Conservation (phyloP, 2,113 vertebrate species). For the Pluvianellus socialis region DNA sequence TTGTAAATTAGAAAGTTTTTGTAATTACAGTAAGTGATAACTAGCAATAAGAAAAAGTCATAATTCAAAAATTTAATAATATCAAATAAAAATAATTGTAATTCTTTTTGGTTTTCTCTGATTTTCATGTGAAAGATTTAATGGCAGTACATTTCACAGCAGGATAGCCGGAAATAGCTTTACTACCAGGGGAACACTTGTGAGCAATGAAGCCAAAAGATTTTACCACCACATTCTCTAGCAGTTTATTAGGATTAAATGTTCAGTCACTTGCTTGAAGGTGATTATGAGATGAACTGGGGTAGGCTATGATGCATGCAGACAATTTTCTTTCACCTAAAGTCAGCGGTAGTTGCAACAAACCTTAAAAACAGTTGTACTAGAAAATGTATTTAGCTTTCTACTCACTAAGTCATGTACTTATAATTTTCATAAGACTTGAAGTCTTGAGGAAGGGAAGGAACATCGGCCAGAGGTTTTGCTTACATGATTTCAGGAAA, state of each 20-base stretch:
- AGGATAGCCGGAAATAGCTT: neutral
- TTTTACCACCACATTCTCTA: neutral
- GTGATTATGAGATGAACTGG: neutral
- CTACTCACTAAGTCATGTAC: neutral
- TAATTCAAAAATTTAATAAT: neutral
- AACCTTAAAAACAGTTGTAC: neutral
- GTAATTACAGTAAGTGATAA: neutral
- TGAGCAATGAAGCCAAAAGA: slow-evolving; percentile 27
- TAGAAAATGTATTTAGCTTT: neutral
- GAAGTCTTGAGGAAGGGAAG: neutral
- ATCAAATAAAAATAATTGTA: rapidly evolving
- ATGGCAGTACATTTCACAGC: neutral
- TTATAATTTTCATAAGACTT: neutral
- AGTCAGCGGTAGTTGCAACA: neutral
- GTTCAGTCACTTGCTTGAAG: neutral
- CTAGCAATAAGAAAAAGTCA: neutral
- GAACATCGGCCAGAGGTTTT: neutral
- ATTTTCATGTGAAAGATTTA: neutral
- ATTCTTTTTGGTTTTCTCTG: neutral
- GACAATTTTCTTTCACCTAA: neutral
- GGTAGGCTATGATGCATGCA: neutral
- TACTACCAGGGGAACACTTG: neutral
- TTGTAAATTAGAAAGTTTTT: neutral
- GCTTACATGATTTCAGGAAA: neutral
- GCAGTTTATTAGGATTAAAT: slow-evolving; percentile 12